A percentile compares a stretch with the other conserved stretches of the same genome.
phyloP scores from a whole-genome alignment of 2,888 invertebrate species.

The Strigamia transsilvanica region DNA sequence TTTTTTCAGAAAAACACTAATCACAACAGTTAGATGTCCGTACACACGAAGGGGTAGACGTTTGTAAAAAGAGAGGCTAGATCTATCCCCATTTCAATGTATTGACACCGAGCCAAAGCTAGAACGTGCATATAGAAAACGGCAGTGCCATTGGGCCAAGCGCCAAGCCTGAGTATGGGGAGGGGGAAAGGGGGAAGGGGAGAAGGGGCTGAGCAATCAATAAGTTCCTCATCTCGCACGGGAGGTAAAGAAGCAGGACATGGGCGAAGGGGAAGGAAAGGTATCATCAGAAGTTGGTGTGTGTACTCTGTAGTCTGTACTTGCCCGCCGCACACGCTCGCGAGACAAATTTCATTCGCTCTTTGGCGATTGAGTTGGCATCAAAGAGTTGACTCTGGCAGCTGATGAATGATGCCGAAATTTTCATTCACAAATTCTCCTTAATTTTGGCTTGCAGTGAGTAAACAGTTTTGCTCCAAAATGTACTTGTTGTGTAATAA shows the following conservation, averaged over 20 bases:
- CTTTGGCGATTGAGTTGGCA: neutral
- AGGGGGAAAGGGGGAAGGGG: neutral
- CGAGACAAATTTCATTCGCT: neutral
- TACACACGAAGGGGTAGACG: neutral
- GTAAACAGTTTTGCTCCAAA: neutral
- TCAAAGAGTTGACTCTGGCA: neutral
- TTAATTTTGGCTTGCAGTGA: neutral
- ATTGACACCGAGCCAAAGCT: constrained; percentile 41
- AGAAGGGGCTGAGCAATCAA: constrained; percentile 18
- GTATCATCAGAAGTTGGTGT: neutral
- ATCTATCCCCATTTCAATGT: constrained; percentile 24
- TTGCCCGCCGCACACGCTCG: neutral
- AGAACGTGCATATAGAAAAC: constrained; percentile 33
- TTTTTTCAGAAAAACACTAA: too few species aligned
- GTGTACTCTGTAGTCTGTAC: too few species aligned
- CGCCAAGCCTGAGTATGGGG: constrained; percentile 12
- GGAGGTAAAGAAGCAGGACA: neutral
- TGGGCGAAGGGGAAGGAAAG: neutral
- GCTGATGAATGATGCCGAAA: constrained; percentile 3
- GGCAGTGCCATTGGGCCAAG: constrained; percentile 13
- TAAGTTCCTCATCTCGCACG: constrained; percentile 18
- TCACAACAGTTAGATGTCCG: too few species aligned
- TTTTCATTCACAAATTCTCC: neutral
- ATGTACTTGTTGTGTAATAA: neutral
- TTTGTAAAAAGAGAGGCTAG: neutral